Conservation (phyloP, 2,113 vertebrate species). For the Gopherus evgoodei region DNA sequence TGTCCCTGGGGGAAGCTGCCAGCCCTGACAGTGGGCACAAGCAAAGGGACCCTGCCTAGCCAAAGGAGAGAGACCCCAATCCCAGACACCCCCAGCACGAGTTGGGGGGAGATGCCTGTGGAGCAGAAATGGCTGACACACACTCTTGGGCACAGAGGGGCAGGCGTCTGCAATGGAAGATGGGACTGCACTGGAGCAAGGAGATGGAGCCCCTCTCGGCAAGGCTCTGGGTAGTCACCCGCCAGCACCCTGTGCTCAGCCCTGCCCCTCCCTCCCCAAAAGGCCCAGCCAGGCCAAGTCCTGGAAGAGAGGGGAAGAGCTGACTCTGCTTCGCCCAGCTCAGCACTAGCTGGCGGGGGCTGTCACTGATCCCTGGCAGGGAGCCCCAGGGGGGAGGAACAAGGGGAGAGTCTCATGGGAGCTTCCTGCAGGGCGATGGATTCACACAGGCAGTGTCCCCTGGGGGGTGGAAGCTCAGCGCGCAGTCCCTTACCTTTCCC, state of each 20-base stretch:
- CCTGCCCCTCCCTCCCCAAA: no score
- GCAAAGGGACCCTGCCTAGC: background rate
- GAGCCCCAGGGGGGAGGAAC: background rate
- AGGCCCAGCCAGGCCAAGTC: no score
- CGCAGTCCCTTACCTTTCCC: slow-evolving; percentile 72
- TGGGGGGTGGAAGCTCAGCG: background rate
- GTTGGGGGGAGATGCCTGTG: no score
- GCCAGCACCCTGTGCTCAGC: background rate
- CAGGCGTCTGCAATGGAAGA: background rate
- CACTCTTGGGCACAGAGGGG: background rate
- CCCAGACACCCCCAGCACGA: no score
- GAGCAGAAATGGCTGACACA: no score
- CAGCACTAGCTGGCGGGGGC: background rate
- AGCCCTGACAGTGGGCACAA: background rate
- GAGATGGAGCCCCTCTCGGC: background rate
- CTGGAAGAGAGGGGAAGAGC: background rate
- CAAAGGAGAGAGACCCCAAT: no score
- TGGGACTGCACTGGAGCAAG: background rate
- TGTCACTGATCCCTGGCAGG: background rate
- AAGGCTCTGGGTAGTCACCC: background rate
- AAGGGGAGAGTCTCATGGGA: background rate
- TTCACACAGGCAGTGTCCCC: background rate
- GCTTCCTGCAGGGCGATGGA: background rate
- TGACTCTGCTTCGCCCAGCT: no score
- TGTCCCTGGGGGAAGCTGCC: no score